Percentiles rank a stretch among this genome's conserved stretches.
Evolutionary conservation across 2,888 invertebrate genomes (phyloP).

Genomic region (Trachelus iudaicus): DNA sequence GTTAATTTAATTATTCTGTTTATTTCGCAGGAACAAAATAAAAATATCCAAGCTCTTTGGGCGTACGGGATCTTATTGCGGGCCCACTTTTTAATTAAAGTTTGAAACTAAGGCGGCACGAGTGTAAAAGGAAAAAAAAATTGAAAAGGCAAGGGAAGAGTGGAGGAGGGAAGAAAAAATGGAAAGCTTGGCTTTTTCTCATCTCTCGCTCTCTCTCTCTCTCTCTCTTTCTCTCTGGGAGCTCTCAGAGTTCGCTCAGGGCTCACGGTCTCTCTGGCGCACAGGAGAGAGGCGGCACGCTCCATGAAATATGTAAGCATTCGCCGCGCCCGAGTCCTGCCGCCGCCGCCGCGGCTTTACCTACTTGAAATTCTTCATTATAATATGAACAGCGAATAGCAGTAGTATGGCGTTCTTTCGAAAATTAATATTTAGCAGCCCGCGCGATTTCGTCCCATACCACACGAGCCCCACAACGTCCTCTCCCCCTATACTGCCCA

Average conservation of each 20-base stretch:
- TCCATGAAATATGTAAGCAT: constrained; percentile 41
- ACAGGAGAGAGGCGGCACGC: constrained; percentile 21
- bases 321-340: constrained; percentile 26
- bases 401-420: background rate
- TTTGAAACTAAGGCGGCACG: constrained; percentile 50
- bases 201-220: background rate
- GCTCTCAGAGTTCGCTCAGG: background rate
- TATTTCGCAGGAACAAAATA: constrained; percentile 15
- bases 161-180: background rate
- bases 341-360: constrained; percentile 19
- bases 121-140: constrained; percentile 36
- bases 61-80: constrained; percentile 30
- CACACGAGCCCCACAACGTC: background rate
- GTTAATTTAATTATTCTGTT: constrained; percentile 16
- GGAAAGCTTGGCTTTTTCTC: background rate
- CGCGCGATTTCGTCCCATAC: background rate
- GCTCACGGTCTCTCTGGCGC: background rate
- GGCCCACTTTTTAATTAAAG: constrained; percentile 58
- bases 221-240: background rate
- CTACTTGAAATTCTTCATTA: constrained; percentile 36
- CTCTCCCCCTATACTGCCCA: background rate
- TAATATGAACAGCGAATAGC: constrained; percentile 4
- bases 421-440: constrained; percentile 6
- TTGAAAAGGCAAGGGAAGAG: constrained; percentile 20
- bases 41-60: constrained; percentile 10